Base-by-base conservation (phyloP, 2,888 invertebrate species). In the Eumacrocentrus americanus region DNA sequence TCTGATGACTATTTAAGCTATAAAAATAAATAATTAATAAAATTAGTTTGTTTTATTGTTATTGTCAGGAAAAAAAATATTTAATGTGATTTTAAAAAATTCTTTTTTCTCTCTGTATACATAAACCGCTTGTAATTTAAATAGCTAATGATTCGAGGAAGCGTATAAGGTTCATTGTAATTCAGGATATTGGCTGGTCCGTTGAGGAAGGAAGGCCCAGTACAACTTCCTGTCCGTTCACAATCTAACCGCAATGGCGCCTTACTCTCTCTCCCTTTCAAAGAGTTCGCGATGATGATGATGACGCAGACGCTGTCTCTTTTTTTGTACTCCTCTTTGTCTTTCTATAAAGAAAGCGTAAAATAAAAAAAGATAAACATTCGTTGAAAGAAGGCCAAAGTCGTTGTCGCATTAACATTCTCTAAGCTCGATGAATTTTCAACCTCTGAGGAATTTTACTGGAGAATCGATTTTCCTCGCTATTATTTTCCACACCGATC, bases 401-500 rank as follows among this genome's bases (percentile, higher is more conserved):
- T n/a, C n/a, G n/a, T n/a, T n/a, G n/a, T n/a, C n/a, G n/a, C n/a
- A n/a, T n/a, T n/a, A n/a, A n/a, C 16, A 47, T 12, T 25, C 7
- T 47, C 12, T 29, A 50, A 25, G 50, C 35, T 29, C 35, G 35
- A 58, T 50, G 60, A 59, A 60, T 60, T 63, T 58, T 57, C 48
- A 53, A 48, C 16, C 11, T 37, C 34, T 42, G 44, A 37, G 18
- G 18, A 6, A n/a, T 29, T 29, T 29, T 6, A 29, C 29, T 4
- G 22, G 48, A 60, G 52, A 63, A 67, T 63, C 58, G 61, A 70
- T 75, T 75, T 77, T 75, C 74, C 75, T 66, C 71, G 63, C 67
- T n/a, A n/a, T n/a, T n/a, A 70, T 75, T 75, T 77, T 75, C 74
- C 75, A 67, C 71, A 62, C 67, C 72, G 75, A 76, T 75, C 74